phyloP scores from a whole-genome alignment of 2,113 vertebrate species.

The Pelobates fuscus region DNA sequence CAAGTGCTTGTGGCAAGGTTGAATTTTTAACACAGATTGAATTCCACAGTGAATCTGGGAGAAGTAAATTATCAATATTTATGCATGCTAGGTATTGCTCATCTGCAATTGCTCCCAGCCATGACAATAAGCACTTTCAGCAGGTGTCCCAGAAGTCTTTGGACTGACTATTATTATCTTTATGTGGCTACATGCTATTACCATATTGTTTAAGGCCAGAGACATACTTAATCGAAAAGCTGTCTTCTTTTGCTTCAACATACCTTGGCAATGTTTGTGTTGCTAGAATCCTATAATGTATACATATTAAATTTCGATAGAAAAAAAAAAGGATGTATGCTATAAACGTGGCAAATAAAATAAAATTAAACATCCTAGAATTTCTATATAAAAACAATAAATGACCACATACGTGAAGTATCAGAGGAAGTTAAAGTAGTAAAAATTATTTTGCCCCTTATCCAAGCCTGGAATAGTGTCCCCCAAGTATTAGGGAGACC shows the following conservation, averaged over 20 bases:
- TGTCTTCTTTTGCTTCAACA: neutral
- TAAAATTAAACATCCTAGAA: too few relatives aligned
- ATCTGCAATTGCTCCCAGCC: constrained; percentile 49
- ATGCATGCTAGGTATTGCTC: constrained; percentile 49
- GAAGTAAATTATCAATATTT: constrained; percentile 52
- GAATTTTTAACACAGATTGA: constrained; percentile 50
- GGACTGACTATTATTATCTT: constrained; percentile 49
- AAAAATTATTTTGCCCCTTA: too few relatives aligned
- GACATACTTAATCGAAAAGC: constrained; percentile 27
- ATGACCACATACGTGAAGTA: too few relatives aligned
- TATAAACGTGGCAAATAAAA: too few relatives aligned
- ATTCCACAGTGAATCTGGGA: constrained; percentile 46
- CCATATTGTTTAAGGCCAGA: constrained; percentile 49
- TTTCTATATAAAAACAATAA: too few relatives aligned
- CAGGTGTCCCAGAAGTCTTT: constrained; percentile 44
- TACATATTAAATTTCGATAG: too few relatives aligned
- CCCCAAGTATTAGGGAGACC: too few relatives aligned
- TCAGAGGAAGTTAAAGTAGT: too few relatives aligned
- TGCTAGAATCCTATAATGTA: too few relatives aligned
- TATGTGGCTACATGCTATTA: constrained; percentile 49
- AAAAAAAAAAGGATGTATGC: too few relatives aligned
- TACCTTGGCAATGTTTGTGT: too few relatives aligned
- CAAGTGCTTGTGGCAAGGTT: constrained; percentile 48
- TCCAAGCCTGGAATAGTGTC: too few relatives aligned
- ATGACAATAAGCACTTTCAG: constrained; percentile 46